Evolutionary conservation across 2,888 invertebrate species (phyloP), one percentile per base, ranked within the genome.

Genomic region (Caenorhabditis sp.): DNA sequence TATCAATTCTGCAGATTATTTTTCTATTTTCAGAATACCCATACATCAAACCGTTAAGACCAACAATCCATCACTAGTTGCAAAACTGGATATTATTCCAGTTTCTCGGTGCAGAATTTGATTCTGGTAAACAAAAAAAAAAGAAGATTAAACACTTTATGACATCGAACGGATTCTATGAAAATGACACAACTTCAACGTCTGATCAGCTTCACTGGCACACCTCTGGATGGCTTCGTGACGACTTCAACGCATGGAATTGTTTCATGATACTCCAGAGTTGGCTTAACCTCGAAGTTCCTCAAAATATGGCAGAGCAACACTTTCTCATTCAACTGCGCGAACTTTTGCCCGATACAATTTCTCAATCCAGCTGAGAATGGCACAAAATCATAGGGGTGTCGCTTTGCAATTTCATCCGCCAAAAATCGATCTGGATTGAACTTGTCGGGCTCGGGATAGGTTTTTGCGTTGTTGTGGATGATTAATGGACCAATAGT

Each of bases 371-470:
- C 85, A 0, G 84, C 85, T n/a, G 84, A 82, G 70, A 86, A 86
- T 8, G 86, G 86, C 31, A 86, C 76, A 69, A 76, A 85, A 20
- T 83, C 78, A 59, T 76, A 86, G 0, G 86, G 80, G 60, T 85
- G 78, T n/a, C 84, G 63, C n/a, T 79, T 75, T 17, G 63, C 76
- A 59, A 58, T 60, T 59, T 87, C 87, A 52, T 89, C 89, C 8
- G 86, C 85, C 10, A 87, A 69, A 78, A 90, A 90, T 59, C 89
- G 80, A 62, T 89, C 88, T 0, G 90, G 89, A 69, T 89, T 86
- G 80, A 89, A 90, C 26, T 60, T 80, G 4, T 88, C 85, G 0
- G 89, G 89, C 60, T 89, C 85, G 3, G 56, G 17, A 25, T 17
- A 27, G 14, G 27, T 27, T 7, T 20, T 20, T 2, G 31, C 27